These are phyloP conservation scores for Aphis gossypii DNA, from an alignment of 1,140 invertebrate genomes.

Conservation along the genomic window DNA sequence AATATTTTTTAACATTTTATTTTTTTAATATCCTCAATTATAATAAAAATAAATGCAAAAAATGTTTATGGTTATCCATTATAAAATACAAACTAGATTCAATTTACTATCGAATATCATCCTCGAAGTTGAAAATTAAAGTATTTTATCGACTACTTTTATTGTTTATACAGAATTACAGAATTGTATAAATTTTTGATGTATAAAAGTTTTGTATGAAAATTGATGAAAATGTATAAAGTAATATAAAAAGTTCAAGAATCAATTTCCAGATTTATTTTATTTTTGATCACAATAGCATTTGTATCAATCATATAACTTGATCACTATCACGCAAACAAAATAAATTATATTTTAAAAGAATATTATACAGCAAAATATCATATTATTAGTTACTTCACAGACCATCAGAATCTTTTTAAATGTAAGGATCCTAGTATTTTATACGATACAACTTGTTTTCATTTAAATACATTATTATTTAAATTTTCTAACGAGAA, in stretches of 20 bases:
- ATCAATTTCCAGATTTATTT: neutral
- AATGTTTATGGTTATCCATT: too few relatives aligned
- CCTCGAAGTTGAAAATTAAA: too few relatives aligned
- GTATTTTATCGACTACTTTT: too few relatives aligned
- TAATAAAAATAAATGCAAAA: too few relatives aligned
- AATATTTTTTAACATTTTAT: too few relatives aligned
- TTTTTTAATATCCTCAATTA: too few relatives aligned
- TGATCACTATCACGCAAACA: neutral
- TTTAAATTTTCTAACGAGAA: neutral
- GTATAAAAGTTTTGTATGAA: neutral
- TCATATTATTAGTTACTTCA: neutral
- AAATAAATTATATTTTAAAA: neutral
- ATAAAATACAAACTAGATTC: too few relatives aligned
- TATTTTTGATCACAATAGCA: neutral
- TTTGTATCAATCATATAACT: neutral
- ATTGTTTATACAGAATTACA: too few relatives aligned
- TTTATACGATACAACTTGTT: neutral
- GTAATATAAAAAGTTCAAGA: neutral
- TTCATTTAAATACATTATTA: neutral
- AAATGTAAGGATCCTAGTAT: neutral
- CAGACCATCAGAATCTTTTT: neutral
- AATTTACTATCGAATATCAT: too few relatives aligned
- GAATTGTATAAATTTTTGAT: neutral
- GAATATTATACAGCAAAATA: neutral
- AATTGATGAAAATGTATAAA: neutral